Evolutionary conservation across 2,113 vertebrate genomes (phyloP).

Genomic region (Barnardius zonarius): DNA sequence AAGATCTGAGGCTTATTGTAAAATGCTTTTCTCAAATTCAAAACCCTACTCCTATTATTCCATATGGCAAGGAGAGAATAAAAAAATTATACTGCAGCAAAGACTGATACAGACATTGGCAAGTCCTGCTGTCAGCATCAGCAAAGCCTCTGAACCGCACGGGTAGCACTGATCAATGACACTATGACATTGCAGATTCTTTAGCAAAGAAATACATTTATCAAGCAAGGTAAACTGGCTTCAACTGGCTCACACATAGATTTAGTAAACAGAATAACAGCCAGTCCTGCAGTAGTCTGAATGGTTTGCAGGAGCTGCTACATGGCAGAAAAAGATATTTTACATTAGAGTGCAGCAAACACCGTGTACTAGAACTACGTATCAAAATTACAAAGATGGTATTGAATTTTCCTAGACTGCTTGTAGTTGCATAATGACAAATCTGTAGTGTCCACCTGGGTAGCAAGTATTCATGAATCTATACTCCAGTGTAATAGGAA

Average conservation of each 20-base stretch:
- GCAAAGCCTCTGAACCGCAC: background rate
- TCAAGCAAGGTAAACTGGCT: constrained; percentile 77
- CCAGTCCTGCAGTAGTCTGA: constrained; percentile 90
- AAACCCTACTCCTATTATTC: background rate
- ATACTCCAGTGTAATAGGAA: background rate
- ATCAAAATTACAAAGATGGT: background rate
- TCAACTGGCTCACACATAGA: constrained; percentile 80
- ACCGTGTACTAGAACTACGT: background rate
- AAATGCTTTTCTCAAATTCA: background rate
- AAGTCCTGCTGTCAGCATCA: background rate
- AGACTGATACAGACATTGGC: background rate
- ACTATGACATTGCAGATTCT: background rate
- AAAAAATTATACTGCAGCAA: background rate
- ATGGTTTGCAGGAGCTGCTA: constrained; percentile 86
- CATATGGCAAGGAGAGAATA: accelerated
- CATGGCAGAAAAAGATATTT: background rate
- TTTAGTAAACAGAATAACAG: constrained; percentile 82
- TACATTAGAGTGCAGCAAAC: background rate
- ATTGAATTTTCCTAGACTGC: background rate
- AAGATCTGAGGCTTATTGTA: background rate
- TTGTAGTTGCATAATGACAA: background rate
- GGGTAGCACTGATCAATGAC: background rate
- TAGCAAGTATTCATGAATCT: background rate
- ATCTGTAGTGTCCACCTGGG: background rate
- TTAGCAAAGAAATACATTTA: constrained; percentile 68